These are phyloP conservation scores for Macrobrachium rosenbergii DNA, from an alignment of 1,140 invertebrate species.

Conservation along the genomic window DNA sequence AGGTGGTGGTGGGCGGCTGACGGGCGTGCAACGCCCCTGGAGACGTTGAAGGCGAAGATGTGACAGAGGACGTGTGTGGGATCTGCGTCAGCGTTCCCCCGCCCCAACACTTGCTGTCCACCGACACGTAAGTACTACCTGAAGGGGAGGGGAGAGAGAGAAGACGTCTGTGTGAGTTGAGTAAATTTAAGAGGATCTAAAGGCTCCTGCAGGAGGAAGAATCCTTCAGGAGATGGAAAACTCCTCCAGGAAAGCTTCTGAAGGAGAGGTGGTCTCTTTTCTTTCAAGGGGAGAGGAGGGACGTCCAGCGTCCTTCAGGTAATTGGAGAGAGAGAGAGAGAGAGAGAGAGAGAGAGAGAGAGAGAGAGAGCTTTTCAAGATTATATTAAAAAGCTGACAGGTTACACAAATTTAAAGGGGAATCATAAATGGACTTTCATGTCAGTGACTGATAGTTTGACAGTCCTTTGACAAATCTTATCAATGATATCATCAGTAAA, in stretches of 20 bases:
- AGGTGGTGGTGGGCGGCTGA: conserved; percentile 1
- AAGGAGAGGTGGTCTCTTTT: background rate
- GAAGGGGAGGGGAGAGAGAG: conserved; percentile 9
- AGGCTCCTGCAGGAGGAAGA: background rate
- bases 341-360: conserved; percentile 20
- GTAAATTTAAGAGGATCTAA: background rate
- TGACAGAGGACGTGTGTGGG: conserved; percentile 66
- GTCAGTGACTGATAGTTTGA: no score
- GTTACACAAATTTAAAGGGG: background rate
- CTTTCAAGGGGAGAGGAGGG: background rate
- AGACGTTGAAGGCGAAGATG: conserved; percentile 60
- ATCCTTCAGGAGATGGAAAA: no score
- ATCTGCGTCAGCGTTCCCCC: conserved; percentile 69
- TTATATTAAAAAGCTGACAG: no score
- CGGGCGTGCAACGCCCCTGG: conserved; percentile 12
- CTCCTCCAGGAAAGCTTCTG: background rate
- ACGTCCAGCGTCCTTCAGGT: no score
- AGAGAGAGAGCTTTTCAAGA: background rate
- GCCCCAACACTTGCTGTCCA: conserved; percentile 70
- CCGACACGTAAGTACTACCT: conserved; percentile 67
- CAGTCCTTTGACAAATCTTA: no score
- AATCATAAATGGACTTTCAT: no score
- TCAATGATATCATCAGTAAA: no score
- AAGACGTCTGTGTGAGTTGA: background rate
- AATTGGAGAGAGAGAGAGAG: conserved; percentile 20